These are phyloP conservation scores for Acanthosepion esculentum DNA, from an alignment of 2,888 invertebrate species.

Conservation along the genomic window DNA sequence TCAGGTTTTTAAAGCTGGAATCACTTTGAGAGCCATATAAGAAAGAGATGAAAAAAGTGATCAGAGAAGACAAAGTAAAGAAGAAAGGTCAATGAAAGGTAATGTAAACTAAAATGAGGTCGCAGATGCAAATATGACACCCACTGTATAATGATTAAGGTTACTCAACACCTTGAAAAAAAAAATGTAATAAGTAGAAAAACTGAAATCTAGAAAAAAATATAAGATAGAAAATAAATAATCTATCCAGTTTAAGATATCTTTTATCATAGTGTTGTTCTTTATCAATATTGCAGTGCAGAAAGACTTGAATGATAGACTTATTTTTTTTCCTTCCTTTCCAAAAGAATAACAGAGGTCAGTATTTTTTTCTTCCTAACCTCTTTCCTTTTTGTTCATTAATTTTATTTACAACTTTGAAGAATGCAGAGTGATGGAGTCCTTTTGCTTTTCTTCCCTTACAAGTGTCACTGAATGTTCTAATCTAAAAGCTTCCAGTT, in stretches of 20 bases:
- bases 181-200: background rate
- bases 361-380: background rate
- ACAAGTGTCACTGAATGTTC: background rate
- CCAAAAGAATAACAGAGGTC: background rate
- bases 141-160: background rate
- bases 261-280: background rate
- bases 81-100: background rate
- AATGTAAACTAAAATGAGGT: background rate
- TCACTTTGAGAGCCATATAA: background rate
- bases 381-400: background rate
- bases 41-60: background rate
- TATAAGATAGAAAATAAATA: background rate
- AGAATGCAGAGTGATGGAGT: background rate
- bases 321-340: background rate
- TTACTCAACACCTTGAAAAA: background rate
- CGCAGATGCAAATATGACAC: background rate
- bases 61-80: too few relatives aligned
- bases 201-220: too few relatives aligned
- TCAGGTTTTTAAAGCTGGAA: background rate
- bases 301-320: background rate
- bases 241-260: background rate
- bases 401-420: background rate
- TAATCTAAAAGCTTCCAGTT: conserved; percentile 21
- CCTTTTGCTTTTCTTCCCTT: background rate
- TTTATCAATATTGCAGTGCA: background rate